These are phyloP conservation scores for Corapipo altera DNA, from an alignment of 2,113 vertebrate genomes.

Conservation along the genomic window DNA sequence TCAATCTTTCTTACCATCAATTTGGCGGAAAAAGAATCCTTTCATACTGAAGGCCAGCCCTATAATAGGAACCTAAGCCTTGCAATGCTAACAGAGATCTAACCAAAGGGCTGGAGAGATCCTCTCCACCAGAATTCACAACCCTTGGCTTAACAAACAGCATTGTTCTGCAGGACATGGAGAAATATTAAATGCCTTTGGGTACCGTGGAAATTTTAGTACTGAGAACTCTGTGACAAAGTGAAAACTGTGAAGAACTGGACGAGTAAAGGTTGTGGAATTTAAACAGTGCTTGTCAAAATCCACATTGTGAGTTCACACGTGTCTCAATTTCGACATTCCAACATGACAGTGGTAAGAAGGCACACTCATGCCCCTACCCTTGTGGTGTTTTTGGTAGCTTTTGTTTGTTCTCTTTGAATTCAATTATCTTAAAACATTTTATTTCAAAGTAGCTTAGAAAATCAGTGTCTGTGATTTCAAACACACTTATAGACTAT, in stretches of 20 bases:
- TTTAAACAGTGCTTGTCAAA: not conserved
- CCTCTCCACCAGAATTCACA: not conserved
- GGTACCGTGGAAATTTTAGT: not conserved
- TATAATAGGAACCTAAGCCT: not conserved
- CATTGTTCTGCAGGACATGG: not conserved
- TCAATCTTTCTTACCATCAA: conserved; percentile 36
- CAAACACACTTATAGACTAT: not conserved
- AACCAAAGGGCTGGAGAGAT: not conserved
- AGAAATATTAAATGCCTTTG: not conserved
- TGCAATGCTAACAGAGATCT: not conserved
- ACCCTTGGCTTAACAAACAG: not conserved
- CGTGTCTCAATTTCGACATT: rapidly evolving
- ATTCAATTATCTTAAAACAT: not conserved
- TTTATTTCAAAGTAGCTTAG: not conserved
- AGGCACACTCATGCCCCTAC: too few species aligned
- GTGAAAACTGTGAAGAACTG: not conserved
- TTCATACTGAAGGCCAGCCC: not conserved
- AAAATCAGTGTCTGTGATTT: not conserved
- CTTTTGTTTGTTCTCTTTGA: not conserved
- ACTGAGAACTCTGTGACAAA: not conserved
- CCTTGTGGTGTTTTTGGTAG: not conserved
- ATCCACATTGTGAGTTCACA: rapidly evolving
- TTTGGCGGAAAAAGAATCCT: not conserved
- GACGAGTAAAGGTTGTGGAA: not conserved
- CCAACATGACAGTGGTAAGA: rapidly evolving